These are phyloP conservation scores for Tretioscincus oriximinensis DNA, from an alignment of 2,113 vertebrate genomes.

Conservation along the genomic window DNA sequence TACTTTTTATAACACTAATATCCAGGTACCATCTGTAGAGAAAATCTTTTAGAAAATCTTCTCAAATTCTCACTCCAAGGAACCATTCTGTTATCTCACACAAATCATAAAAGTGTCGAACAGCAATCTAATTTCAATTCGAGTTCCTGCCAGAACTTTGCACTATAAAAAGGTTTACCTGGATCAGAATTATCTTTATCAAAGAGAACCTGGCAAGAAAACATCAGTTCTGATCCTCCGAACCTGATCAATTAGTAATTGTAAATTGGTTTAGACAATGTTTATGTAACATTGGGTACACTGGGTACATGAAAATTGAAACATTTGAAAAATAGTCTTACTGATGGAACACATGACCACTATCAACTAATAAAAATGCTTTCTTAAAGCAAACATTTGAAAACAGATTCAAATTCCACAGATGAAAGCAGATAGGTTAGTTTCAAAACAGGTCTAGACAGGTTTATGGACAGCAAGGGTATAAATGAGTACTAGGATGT, in stretches of 20 bases:
- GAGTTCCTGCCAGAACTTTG: slow-evolving; percentile 12
- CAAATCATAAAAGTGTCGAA: slow-evolving; percentile 30
- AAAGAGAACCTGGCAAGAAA: background rate
- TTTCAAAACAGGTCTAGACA: too few species aligned
- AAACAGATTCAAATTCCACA: too few species aligned
- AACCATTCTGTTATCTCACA: slow-evolving; percentile 40
- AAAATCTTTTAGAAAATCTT: slow-evolving; percentile 39
- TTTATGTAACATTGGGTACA: too few species aligned
- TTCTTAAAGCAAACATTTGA: too few species aligned
- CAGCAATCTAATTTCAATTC: slow-evolving; percentile 26
- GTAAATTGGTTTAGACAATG: too few species aligned
- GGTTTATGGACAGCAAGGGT: too few species aligned
- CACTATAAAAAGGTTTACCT: slow-evolving; percentile 30
- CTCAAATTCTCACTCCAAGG: slow-evolving; percentile 25
- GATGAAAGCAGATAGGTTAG: too few species aligned
- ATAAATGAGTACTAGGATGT: too few species aligned
- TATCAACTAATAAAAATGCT: too few species aligned
- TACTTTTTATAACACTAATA: slow-evolving; percentile 52
- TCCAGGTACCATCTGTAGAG: slow-evolving; percentile 44
- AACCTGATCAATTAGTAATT: background rate
- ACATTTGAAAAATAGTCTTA: too few species aligned
- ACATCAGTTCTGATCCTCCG: background rate
- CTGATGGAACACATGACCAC: too few species aligned
- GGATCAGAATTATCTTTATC: background rate
- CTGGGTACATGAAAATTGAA: too few species aligned